Evolutionary conservation across 2,888 invertebrate species (phyloP).

Genomic region (Macrophya annulata): DNA sequence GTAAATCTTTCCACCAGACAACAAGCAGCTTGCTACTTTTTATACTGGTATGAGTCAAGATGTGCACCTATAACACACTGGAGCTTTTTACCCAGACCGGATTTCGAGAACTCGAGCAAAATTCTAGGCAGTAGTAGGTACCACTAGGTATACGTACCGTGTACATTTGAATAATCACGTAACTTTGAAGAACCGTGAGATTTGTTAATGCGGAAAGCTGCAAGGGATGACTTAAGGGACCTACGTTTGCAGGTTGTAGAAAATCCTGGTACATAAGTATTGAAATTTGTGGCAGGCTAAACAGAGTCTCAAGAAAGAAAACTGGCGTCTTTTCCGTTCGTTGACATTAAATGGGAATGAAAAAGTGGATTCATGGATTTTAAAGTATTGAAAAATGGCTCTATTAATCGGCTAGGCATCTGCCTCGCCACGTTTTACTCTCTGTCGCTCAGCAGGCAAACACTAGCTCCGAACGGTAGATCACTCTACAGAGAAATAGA

Average conservation of each 20-base stretch:
- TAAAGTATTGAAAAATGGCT: not conserved
- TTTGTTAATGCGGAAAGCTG: slow-evolving; percentile 14
- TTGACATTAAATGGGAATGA: not conserved
- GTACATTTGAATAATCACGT: slow-evolving; percentile 60
- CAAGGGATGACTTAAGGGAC: not conserved
- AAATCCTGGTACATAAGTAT: not conserved
- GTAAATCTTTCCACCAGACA: not conserved
- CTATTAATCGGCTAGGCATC: not conserved
- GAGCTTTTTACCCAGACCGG: not conserved
- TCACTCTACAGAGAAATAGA: not conserved
- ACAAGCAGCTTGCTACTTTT: not conserved
- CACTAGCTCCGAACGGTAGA: not conserved
- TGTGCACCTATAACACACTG: not conserved
- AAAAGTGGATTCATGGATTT: not conserved
- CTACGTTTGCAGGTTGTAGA: not conserved
- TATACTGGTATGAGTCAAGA: too few species aligned
- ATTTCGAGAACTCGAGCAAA: slow-evolving; percentile 34
- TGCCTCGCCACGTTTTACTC: not conserved
- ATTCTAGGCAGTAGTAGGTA: not conserved
- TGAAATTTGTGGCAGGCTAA: not conserved
- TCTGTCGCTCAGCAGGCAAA: slow-evolving; percentile 16
- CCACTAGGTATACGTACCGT: too few species aligned
- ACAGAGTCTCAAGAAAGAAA: not conserved
- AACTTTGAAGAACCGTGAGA: slow-evolving; percentile 58
- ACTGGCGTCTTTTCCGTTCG: not conserved